Percentiles rank a stretch among this genome's conserved stretches.
phyloP scores from a whole-genome alignment of 1,140 invertebrate genomes.

The Coelopa frigida region DNA sequence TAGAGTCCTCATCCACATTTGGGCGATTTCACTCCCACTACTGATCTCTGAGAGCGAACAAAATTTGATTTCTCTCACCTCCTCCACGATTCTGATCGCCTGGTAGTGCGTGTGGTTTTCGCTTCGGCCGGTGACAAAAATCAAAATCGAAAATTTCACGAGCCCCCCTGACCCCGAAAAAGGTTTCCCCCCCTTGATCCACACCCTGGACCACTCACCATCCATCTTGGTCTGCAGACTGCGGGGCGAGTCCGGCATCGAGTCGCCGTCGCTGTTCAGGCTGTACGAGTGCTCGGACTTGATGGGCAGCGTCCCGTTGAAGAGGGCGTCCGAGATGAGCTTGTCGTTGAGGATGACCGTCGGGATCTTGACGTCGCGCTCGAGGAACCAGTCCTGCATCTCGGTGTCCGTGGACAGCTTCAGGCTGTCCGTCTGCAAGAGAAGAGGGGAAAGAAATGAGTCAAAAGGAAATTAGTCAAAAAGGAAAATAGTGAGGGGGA shows the following conservation, averaged over 20 bases:
- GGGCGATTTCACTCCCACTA: too few species aligned
- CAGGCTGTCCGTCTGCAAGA: conserved; percentile 55
- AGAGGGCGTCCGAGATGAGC: conserved; percentile 80
- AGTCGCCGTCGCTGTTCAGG: conserved; percentile 59
- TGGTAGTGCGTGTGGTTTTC: too few species aligned
- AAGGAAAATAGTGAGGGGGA: too few species aligned
- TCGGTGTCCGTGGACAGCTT: conserved; percentile 50
- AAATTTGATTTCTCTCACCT: too few species aligned
- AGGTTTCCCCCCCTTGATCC: too few species aligned
- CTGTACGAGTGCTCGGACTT: conserved; percentile 82
- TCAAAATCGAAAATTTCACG: too few species aligned
- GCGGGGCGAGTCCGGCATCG: conserved; percentile 55
- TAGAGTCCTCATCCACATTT: too few species aligned
- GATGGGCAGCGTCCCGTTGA: conserved; percentile 65
- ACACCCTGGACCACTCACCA: conserved; percentile 52
- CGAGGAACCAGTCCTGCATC: conserved; percentile 53
- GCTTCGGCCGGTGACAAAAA: too few species aligned
- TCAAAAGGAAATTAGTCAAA: background rate
- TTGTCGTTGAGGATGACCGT: conserved; percentile 74
- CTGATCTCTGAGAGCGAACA: too few species aligned
- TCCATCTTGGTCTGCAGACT: conserved; percentile 56
- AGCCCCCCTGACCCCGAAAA: too few species aligned
- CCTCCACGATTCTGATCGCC: too few species aligned
- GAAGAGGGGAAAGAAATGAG: conserved; percentile 19
- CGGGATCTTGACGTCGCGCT: conserved; percentile 46